A percentile compares a stretch with the other conserved stretches of the same genome.
Evolutionary conservation across 2,797 vertebrate genomes (phyloP).

Genomic region (Nyctalus aviator): DNA sequence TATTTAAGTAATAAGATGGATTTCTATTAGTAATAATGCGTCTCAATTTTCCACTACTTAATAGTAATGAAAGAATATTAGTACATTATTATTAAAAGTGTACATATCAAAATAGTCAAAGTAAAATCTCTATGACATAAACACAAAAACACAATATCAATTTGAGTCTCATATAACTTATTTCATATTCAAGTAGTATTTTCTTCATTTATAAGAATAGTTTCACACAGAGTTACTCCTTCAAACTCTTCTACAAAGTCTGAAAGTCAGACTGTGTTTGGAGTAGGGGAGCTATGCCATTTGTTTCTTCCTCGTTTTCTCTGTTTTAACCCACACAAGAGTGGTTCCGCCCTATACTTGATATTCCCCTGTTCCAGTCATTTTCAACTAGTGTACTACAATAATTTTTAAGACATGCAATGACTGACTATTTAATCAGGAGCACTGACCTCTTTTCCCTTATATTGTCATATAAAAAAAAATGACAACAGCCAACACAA

Average conservation of each 20-base stretch:
- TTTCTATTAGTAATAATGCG: neutral
- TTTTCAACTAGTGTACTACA: neutral
- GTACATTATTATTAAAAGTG: neutral
- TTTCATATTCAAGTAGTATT: neutral
- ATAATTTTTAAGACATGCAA: neutral
- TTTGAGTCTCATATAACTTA: neutral
- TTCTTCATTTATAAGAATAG: neutral
- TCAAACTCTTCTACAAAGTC: neutral
- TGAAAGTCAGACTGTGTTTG: neutral
- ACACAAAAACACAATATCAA: neutral
- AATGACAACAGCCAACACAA: neutral
- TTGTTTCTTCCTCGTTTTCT: neutral
- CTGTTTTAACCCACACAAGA: neutral
- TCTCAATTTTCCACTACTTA: neutral
- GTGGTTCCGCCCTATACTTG: neutral
- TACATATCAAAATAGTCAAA: neutral
- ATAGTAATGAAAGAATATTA: neutral
- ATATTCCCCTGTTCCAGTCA: neutral
- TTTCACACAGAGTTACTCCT: neutral
- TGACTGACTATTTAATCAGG: neutral
- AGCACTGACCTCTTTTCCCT: neutral
- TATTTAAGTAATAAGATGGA: neutral
- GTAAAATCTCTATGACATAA: neutral
- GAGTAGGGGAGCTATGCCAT: neutral
- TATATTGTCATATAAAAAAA: neutral